phyloP scores from a whole-genome alignment of 2,797 vertebrate genomes.

The Sebastes goodei region DNA sequence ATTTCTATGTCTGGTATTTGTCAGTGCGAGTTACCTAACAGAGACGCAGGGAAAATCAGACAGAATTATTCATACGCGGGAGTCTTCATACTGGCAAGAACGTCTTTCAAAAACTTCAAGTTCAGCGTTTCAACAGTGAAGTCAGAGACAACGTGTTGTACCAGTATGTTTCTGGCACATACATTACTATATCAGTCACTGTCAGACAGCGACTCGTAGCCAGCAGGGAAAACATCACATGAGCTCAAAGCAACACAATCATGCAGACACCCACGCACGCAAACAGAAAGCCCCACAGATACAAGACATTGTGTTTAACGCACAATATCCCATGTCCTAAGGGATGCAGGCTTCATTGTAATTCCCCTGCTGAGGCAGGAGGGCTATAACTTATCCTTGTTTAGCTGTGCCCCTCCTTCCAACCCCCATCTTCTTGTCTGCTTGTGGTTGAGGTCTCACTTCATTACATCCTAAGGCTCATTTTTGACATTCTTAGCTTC shows the following conservation, averaged over 20 bases:
- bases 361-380: slow-evolving; percentile 40
- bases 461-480: slow-evolving; percentile 45
- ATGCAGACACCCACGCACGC: slow-evolving; percentile 19
- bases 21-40: slow-evolving; percentile 23
- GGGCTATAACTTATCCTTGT: slow-evolving; percentile 33
- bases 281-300: slow-evolving; percentile 34
- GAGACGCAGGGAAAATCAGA: slow-evolving; percentile 23
- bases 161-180: slow-evolving; percentile 7
- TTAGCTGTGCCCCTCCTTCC: neutral
- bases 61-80: slow-evolving; percentile 56
- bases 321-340: slow-evolving; percentile 29
- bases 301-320: slow-evolving; percentile 25
- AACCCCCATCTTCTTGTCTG: slow-evolving; percentile 5
- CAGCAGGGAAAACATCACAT: slow-evolving; percentile 49
- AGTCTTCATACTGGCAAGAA: slow-evolving; percentile 18
- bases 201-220: slow-evolving; percentile 19
- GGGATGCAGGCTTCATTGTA: slow-evolving; percentile 34
- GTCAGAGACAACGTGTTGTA: slow-evolving; percentile 11
- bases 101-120: slow-evolving; percentile 25
- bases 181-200: slow-evolving; percentile 29
- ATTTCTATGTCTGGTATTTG: slow-evolving; percentile 17
- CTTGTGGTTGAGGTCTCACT: slow-evolving; percentile 47
- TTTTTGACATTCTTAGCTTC: slow-evolving; percentile 50
- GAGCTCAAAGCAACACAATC: slow-evolving; percentile 31
- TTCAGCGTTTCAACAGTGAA: slow-evolving; percentile 14